A percentile compares a stretch with the other conserved stretches of the same genome.
Conservation (phyloP, 2,888 invertebrate genomes). For the Melanostoma scalare region DNA sequence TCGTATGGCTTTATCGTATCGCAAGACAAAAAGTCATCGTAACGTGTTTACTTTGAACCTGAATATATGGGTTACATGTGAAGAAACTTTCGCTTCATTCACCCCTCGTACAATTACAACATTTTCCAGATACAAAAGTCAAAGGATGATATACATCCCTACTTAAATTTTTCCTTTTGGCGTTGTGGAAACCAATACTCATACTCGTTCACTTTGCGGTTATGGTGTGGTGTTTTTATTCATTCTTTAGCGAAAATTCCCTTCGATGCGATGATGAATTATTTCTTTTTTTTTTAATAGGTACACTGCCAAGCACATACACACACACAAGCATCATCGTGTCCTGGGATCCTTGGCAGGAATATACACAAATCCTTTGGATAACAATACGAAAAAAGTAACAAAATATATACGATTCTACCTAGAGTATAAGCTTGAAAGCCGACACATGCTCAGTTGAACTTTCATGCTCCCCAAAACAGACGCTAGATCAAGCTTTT, state of each 20-base stretch:
- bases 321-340: background rate
- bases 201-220: background rate
- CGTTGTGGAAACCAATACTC: conserved; percentile 29
- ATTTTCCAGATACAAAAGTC: background rate
- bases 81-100: conserved; percentile 36
- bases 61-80: conserved; percentile 43
- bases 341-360: conserved; percentile 19
- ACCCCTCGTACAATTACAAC: conserved; percentile 3
- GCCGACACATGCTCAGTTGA: conserved; percentile 67
- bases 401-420: background rate
- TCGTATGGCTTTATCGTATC: too few species aligned
- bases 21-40: too few species aligned
- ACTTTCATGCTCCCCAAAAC: conserved; percentile 21
- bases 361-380: conserved; percentile 10
- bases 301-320: background rate
- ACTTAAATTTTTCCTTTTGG: conserved; percentile 21
- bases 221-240: background rate
- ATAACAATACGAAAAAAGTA: conserved; percentile 10
- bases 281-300: background rate
- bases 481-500: conserved; percentile 67
- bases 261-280: background rate
- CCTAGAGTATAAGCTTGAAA: background rate
- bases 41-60: background rate
- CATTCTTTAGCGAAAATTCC: background rate
- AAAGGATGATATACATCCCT: conserved; percentile 23